These are phyloP conservation scores for Sinocyclocheilus rhinocerous DNA, from an alignment of 2,113 vertebrate species.

Conservation along the genomic window DNA sequence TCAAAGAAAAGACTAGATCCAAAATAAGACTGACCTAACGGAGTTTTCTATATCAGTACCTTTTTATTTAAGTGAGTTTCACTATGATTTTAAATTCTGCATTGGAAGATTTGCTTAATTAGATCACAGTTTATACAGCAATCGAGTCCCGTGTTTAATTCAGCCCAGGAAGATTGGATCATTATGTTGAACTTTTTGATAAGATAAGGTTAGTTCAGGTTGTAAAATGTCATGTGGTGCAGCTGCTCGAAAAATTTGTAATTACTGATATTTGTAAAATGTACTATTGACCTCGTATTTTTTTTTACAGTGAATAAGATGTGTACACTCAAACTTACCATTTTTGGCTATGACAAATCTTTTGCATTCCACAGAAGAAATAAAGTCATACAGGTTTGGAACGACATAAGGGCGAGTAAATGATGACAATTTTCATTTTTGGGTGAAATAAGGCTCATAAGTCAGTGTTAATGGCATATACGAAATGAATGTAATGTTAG, in stretches of 20 bases:
- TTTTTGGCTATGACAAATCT: neutral
- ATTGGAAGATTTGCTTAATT: neutral
- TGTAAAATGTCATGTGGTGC: no score
- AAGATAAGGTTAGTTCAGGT: no score
- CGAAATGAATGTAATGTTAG: neutral
- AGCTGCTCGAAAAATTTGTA: neutral
- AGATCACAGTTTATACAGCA: neutral
- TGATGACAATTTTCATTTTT: neutral
- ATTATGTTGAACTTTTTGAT: neutral
- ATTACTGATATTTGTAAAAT: neutral
- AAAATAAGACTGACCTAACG: neutral
- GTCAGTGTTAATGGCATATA: no score
- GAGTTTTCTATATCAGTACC: neutral
- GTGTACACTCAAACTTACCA: neutral
- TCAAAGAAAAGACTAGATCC: neutral
- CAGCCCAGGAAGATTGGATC: neutral
- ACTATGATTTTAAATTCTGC: neutral
- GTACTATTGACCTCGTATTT: neutral
- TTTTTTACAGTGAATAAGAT: no score
- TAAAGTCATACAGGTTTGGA: neutral
- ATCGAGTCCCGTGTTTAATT: constrained; percentile 2
- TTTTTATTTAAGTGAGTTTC: neutral
- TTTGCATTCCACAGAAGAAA: neutral
- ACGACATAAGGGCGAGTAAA: neutral
- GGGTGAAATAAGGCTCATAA: neutral